Percentiles rank a stretch among this genome's conserved stretches.
Conservation (phyloP, 2,113 vertebrate genomes). For the Marmota monax region DNA sequence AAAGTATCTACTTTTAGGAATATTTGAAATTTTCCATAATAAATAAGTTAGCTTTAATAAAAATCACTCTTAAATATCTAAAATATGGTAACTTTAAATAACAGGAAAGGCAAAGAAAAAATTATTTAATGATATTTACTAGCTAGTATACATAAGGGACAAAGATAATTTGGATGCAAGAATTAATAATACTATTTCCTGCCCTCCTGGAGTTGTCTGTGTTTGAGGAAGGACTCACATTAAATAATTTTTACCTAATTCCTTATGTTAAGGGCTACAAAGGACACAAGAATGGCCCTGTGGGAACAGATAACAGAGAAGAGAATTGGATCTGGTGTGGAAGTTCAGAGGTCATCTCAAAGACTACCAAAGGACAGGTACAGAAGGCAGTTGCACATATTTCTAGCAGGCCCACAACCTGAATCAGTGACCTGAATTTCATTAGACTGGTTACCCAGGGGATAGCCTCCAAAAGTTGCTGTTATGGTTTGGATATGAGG, state of each 20-base stretch:
- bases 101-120: background rate
- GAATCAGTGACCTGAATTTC: background rate
- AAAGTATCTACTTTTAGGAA: background rate
- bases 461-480: background rate
- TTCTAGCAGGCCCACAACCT: background rate
- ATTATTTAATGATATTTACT: background rate
- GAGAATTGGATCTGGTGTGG: background rate
- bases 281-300: background rate
- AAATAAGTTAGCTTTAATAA: conserved; percentile 31
- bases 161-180: background rate
- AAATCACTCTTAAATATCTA: conserved; percentile 8
- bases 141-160: background rate
- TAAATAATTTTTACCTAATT: conserved; percentile 32
- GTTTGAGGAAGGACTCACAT: background rate
- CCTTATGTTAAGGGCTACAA: background rate
- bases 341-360: background rate
- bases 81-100: background rate
- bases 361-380: background rate
- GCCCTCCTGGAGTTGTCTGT: background rate
- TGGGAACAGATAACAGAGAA: background rate
- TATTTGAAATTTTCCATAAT: conserved; percentile 16
- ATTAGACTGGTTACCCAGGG: background rate
- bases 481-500: no score
- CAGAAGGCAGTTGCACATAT: background rate
- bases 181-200: background rate